phyloP scores from a whole-genome alignment of 2,888 invertebrate genomes.

The Psylliodes chrysocephalus region DNA sequence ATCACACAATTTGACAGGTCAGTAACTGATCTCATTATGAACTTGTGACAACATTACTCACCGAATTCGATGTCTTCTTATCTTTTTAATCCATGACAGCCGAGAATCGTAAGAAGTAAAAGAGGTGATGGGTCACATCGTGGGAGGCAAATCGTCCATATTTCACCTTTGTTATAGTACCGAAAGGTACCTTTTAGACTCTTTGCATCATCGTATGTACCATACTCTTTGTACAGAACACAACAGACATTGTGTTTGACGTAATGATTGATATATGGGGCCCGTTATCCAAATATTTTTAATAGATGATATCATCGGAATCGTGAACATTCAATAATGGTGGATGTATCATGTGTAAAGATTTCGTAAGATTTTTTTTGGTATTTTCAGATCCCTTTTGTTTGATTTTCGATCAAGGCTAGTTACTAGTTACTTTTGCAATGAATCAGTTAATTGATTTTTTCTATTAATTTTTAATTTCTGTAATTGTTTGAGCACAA shows the following conservation, averaged over 20 bases:
- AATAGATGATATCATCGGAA: conserved; percentile 37
- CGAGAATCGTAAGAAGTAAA: background rate
- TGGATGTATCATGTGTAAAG: conserved; percentile 5
- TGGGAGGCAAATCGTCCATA: conserved; percentile 30
- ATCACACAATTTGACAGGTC: conserved; percentile 7
- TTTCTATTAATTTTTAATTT: background rate
- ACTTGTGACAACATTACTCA: background rate
- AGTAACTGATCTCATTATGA: background rate
- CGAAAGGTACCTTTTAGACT: conserved; percentile 26
- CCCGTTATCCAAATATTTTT: conserved; percentile 47
- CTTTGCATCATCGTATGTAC: conserved; percentile 37
- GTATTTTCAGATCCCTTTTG: background rate
- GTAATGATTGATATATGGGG: conserved; percentile 43
- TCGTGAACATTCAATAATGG: conserved; percentile 27
- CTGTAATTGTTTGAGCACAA: no score
- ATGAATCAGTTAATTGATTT: background rate
- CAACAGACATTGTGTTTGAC: conserved; percentile 41
- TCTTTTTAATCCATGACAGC: background rate
- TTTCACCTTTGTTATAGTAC: conserved; percentile 33
- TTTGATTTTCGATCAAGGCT: conserved; percentile 3
- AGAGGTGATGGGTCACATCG: conserved; percentile 27
- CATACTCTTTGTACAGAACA: no score
- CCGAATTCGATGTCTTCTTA: conserved; percentile 10
- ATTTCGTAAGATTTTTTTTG: conserved; percentile 15
- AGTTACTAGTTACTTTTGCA: conserved; percentile 9